A percentile compares a stretch with the other conserved stretches of the same genome.
phyloP scores from a whole-genome alignment of 2,113 vertebrate species.

The Cacatua alba region DNA sequence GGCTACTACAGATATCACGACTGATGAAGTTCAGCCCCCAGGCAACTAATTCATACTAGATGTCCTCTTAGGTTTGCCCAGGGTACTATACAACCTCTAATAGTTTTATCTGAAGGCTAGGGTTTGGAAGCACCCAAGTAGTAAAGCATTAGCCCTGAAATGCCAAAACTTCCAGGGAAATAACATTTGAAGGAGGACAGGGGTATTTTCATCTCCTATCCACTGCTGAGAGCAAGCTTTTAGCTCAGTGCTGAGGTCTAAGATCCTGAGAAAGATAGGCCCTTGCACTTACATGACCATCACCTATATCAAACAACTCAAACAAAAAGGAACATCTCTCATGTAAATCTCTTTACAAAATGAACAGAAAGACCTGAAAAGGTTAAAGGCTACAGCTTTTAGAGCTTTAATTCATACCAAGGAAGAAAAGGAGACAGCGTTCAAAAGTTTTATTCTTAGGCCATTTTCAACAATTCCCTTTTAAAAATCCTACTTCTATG shows the following conservation, averaged over 20 bases:
- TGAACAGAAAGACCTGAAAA: constrained; percentile 42
- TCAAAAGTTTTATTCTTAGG: constrained; percentile 68
- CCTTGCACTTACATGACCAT: constrained; percentile 44
- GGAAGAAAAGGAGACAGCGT: background rate
- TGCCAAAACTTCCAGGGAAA: constrained; percentile 7
- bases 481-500: constrained; percentile 29
- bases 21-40: background rate
- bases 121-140: background rate
- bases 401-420: constrained; percentile 44
- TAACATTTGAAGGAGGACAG: background rate
- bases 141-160: constrained; percentile 17
- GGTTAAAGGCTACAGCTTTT: constrained; percentile 57
- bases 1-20: background rate
- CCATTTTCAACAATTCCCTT: constrained; percentile 39
- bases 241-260: background rate
- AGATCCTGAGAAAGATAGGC: constrained; percentile 43
- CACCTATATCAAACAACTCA: constrained; percentile 52
- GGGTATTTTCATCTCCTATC: constrained; percentile 14
- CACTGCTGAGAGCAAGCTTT: constrained; percentile 42
- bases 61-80: background rate
- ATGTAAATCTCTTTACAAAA: constrained; percentile 62
- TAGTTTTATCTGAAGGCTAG: background rate
- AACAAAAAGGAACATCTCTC: constrained; percentile 45
- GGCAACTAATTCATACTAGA: background rate
- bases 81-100: background rate